Evolutionary conservation across 2,888 invertebrate genomes (phyloP).

Genomic region (Trachelus tabidus): DNA sequence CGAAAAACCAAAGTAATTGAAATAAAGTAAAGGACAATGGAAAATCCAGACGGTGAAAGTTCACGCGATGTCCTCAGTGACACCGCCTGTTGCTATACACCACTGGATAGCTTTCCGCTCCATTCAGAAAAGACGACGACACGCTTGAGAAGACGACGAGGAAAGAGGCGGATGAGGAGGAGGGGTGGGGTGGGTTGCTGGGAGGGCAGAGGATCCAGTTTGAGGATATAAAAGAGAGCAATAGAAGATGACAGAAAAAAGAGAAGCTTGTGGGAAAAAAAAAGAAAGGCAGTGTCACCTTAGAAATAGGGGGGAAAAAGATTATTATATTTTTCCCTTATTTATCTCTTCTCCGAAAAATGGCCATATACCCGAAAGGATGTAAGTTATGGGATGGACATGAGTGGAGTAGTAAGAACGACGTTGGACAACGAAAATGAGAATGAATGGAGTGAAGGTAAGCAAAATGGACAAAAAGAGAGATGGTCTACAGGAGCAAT

Average conservation of each 20-base stretch:
- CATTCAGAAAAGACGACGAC: constrained; percentile 18
- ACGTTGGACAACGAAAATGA: constrained; percentile 3
- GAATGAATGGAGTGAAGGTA: constrained; percentile 2
- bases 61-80: not conserved
- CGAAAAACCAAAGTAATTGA: no score
- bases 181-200: not conserved
- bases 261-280: no score
- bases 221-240: no score
- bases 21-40: no score
- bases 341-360: no score
- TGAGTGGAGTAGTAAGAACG: not conserved
- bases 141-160: constrained; percentile 3
- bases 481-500: not conserved
- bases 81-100: constrained; percentile 37
- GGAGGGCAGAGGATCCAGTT: not conserved
- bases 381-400: no score
- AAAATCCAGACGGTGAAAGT: not conserved
- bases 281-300: not conserved
- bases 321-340: no score
- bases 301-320: not conserved
- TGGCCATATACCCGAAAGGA: not conserved
- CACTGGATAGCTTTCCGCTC: constrained; percentile 27
- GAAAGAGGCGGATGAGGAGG: not conserved
- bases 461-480: not conserved
- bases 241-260: no score